These are phyloP conservation scores for Ptychodera flava DNA, from an alignment of 35 echinoderm and acorn worm species.

Conservation along the genomic window DNA sequence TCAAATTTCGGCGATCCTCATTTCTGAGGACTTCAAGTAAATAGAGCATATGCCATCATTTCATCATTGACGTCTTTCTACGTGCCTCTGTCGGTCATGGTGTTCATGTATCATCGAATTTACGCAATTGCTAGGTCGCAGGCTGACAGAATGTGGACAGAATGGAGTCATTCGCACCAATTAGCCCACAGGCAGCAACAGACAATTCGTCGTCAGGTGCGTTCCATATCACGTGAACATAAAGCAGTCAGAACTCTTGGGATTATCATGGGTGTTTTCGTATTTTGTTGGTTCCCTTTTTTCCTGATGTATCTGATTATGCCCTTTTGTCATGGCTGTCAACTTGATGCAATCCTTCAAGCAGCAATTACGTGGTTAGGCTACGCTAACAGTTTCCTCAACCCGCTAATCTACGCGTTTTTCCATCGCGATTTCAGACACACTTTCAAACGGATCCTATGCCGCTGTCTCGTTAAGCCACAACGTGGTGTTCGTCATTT, in stretches of 20 bases:
- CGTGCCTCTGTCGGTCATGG: conserved; percentile 51
- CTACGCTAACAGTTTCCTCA: conserved; percentile 70
- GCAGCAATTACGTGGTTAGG: conserved; percentile 63
- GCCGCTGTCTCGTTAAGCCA: conserved; percentile 20
- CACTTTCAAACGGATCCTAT: conserved; percentile 73
- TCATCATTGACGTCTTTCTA: conserved; percentile 81
- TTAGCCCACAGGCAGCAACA: conserved; percentile 13
- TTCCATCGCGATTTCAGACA: conserved; percentile 87
- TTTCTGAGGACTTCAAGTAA: conserved; percentile 47
- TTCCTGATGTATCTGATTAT: conserved; percentile 55
- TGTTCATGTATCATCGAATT: conserved; percentile 47
- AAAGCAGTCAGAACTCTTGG: conserved; percentile 88
- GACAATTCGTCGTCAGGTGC: conserved; percentile 22
- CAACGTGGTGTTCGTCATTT: too few species aligned
- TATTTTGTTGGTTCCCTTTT: conserved; percentile 94
- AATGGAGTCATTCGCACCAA: not conserved
- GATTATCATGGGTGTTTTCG: conserved; percentile 90
- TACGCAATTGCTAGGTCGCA: conserved; percentile 43
- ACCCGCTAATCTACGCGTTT: conserved; percentile 95
- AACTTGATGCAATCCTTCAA: conserved; percentile 34
- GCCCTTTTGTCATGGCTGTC: conserved; percentile 57
- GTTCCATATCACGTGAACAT: conserved; percentile 45
- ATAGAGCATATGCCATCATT: conserved; percentile 36
- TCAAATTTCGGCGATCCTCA: conserved; percentile 2
- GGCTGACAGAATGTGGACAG: not conserved